Evolutionary conservation across 2,797 vertebrate species (phyloP).

Genomic region (Taenioides sp.): DNA sequence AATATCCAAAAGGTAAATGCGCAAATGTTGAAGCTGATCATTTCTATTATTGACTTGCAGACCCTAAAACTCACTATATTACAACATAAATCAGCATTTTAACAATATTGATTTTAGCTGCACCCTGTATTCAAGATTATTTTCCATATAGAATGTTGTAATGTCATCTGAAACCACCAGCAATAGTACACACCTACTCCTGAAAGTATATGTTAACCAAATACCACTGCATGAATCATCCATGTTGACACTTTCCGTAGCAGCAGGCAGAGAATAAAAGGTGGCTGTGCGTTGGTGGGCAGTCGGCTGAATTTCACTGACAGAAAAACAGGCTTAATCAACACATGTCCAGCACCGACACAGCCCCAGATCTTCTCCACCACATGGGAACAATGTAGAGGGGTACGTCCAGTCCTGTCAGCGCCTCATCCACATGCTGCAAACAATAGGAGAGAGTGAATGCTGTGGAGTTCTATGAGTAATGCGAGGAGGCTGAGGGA

Average conservation of each 20-base stretch:
- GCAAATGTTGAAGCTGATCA: too few species aligned
- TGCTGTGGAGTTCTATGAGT: neutral
- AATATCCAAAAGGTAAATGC: too few species aligned
- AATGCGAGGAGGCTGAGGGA: constrained; percentile 5
- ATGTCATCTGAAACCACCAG: too few species aligned
- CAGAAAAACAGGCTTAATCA: constrained; percentile 7
- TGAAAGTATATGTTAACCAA: neutral
- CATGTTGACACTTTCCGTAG: neutral
- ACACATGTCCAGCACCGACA: neutral
- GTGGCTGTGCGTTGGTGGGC: neutral
- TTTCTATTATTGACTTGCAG: too few species aligned
- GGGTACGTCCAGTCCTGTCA: neutral
- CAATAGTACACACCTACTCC: neutral
- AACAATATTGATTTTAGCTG: too few species aligned
- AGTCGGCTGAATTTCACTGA: neutral
- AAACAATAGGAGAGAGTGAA: neutral
- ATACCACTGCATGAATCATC: neutral
- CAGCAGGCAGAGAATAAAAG: neutral
- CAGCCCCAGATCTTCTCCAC: neutral
- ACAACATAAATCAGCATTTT: too few species aligned
- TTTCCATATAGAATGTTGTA: too few species aligned
- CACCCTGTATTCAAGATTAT: too few species aligned
- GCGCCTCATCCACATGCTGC: neutral
- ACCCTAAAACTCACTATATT: too few species aligned
- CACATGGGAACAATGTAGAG: constrained; percentile 1